These are phyloP conservation scores for Mercenaria mercenaria DNA, from an alignment of 1,140 invertebrate species.

Conservation along the genomic window DNA sequence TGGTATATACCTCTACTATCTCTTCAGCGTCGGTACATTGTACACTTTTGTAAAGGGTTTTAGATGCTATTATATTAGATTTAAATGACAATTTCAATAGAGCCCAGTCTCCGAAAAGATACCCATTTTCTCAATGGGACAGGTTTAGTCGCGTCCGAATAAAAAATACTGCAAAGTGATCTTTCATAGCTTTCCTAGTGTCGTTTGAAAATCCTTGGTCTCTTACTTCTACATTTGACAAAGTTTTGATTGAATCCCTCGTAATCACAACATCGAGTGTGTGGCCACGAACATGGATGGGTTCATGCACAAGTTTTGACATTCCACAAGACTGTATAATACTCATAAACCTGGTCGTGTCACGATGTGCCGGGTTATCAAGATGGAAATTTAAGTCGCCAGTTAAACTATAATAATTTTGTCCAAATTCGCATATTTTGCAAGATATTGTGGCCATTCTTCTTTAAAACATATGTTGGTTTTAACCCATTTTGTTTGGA, in stretches of 20 bases:
- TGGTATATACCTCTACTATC: too few relatives aligned
- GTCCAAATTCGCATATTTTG: too few relatives aligned
- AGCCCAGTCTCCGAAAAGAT: background rate
- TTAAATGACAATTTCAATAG: too few relatives aligned
- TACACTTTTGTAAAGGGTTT: too few relatives aligned
- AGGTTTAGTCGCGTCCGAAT: background rate
- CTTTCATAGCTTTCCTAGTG: background rate
- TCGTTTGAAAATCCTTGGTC: slow-evolving; percentile 21
- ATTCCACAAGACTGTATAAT: slow-evolving; percentile 21
- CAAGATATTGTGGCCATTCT: too few relatives aligned
- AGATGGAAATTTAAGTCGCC: slow-evolving; percentile 49
- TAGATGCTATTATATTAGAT: too few relatives aligned
- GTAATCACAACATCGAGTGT: slow-evolving; percentile 58
- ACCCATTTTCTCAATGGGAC: slow-evolving; percentile 6
- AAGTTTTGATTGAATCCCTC: slow-evolving; percentile 1
- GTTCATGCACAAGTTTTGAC: slow-evolving; percentile 23
- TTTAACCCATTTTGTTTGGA: too few relatives aligned
- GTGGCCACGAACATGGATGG: slow-evolving; percentile 26
- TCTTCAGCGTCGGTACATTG: too few relatives aligned
- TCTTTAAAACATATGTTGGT: too few relatives aligned
- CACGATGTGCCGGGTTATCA: background rate
- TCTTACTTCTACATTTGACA: background rate
- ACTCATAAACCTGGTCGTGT: background rate
- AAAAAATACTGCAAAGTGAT: slow-evolving; percentile 32
- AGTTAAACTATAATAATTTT: too few relatives aligned